Evolutionary conservation across 2,888 invertebrate species (phyloP).

Genomic region (Alloplasta piceator): DNA sequence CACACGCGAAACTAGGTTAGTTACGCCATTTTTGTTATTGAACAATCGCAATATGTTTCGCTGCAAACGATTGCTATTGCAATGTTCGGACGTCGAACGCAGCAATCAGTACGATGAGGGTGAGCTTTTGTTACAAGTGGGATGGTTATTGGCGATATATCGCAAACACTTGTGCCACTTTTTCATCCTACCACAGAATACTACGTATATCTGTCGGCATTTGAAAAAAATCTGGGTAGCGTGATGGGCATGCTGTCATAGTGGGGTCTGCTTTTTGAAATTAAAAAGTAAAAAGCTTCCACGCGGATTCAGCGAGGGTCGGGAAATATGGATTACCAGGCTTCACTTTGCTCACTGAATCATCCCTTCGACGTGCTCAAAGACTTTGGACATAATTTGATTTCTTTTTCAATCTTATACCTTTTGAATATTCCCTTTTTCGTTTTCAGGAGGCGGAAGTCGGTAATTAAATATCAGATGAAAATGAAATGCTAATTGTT

Average conservation of each 20-base stretch:
- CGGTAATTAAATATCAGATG: too few species aligned
- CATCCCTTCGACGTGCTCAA: too few species aligned
- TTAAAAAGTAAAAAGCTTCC: constrained; percentile 10
- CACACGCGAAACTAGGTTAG: neutral
- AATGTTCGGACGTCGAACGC: constrained; percentile 6
- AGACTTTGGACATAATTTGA: too few species aligned
- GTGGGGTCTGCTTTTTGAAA: constrained; percentile 30
- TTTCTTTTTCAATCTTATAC: too few species aligned
- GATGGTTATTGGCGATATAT: constrained; percentile 52
- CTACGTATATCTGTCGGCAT: neutral
- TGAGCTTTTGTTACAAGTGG: constrained; percentile 45
- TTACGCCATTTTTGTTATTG: neutral
- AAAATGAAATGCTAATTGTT: too few species aligned
- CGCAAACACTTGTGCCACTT: constrained; percentile 53
- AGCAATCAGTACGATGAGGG: constrained; percentile 38
- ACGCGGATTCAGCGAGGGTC: too few species aligned
- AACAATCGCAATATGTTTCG: too few species aligned
- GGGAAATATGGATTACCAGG: too few species aligned
- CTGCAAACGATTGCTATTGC: neutral
- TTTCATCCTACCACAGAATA: constrained; percentile 8
- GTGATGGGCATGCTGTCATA: neutral
- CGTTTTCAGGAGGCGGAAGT: too few species aligned
- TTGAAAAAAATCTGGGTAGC: neutral
- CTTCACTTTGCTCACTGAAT: too few species aligned
- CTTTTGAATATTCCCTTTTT: too few species aligned